Percentiles rank a stretch among this genome's conserved stretches.
Evolutionary conservation across 2,113 vertebrate species (phyloP).

Genomic region (Acanthochromis polyacanthus): DNA sequence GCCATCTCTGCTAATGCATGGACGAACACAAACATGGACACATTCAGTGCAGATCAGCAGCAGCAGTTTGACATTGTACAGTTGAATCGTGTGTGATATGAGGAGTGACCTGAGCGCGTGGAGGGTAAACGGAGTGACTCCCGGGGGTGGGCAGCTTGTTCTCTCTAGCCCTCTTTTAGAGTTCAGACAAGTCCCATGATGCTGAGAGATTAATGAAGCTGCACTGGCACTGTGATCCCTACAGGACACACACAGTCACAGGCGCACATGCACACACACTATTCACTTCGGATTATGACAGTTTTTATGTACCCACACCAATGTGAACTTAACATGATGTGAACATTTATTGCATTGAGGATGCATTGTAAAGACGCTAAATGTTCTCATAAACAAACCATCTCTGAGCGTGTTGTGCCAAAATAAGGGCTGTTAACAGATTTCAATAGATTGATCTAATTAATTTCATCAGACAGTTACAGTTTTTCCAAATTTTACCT

Average conservation of each 20-base stretch:
- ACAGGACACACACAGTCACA: conserved; percentile 54
- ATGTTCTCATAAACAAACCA: no score
- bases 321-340: neutral
- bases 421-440: no score
- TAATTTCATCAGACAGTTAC: no score
- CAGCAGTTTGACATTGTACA: conserved; percentile 67
- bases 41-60: conserved; percentile 32
- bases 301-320: conserved; percentile 28
- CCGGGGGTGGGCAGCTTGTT: conserved; percentile 61
- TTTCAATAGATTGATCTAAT: no score
- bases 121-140: conserved; percentile 78
- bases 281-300: conserved; percentile 57
- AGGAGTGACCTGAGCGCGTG: conserved; percentile 69
- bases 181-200: conserved; percentile 76
- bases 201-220: conserved; percentile 81
- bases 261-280: conserved; percentile 25
- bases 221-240: conserved; percentile 72
- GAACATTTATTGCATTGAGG: neutral
- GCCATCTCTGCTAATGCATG: conserved; percentile 9
- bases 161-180: conserved; percentile 73
- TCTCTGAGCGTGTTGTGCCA: no score
- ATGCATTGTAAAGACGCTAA: neutral
- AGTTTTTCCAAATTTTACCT: neutral
- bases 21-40: conserved; percentile 3
- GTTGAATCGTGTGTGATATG: conserved; percentile 64